Evolutionary conservation across 2,113 vertebrate species (phyloP), one percentile per base, ranked within the genome.

Genomic region (Hystrix brachyura): DNA sequence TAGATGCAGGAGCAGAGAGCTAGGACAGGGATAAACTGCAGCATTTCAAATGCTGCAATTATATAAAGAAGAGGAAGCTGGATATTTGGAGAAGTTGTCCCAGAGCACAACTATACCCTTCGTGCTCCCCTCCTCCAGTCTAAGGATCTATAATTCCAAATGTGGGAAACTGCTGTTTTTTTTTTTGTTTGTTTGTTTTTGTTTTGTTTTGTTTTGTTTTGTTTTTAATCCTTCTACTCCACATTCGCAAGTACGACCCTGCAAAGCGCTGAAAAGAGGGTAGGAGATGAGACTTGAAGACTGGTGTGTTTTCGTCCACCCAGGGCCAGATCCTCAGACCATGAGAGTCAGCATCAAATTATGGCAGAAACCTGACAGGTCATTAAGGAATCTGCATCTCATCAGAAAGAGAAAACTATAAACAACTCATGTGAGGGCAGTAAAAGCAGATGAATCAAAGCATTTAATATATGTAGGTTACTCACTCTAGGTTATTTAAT

Each of bases 261-360:
- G 1, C 5, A 32, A 0, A 48, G n/a, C 15, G 25, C 12, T n/a
- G 34, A 7, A 13, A 2, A 3, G 3, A 53, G 21, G 3, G 29
- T 4, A 60, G 23, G 51, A 32, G 29, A 34, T 6, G 29, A 17
- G n/a, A 62, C 79, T 17, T 46, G 60, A 60, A 7, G 19, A 5
- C 15, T 93, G 55, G 53, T 29, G 32, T 1, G 23, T 46, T 80
- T 69, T 85, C 18, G 71, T 55, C n/a, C 4, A 48, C 11, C 7
- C 9, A 69, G 59, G 19, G 23, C 23, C 27, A 32, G 48, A 92
- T 79, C 13, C 32, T 60, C 60, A 12, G 29, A 72, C 38, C 23
- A 62, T 15, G 14, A 10, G 43, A 21, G 32, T 29, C 13, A 62
- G 25, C 14, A 60, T 15, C 15, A 71, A 71, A 29, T 55, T 3